Evolutionary conservation across 2,797 vertebrate genomes (phyloP).

Genomic region (Vultur gryphus): DNA sequence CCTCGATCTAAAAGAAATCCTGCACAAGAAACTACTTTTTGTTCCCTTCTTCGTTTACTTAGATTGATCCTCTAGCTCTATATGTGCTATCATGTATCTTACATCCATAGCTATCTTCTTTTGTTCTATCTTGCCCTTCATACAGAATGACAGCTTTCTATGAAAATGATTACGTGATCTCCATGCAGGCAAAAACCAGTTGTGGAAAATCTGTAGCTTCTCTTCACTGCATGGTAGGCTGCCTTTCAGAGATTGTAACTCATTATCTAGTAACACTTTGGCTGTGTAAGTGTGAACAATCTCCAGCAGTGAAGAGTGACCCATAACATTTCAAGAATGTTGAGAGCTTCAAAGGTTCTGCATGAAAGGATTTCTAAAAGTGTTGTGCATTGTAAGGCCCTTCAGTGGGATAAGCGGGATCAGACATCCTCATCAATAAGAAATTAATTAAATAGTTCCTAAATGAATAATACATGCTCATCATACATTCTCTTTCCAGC

Average conservation of each 20-base stretch:
- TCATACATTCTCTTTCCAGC: slow-evolving; percentile 16
- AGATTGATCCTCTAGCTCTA: neutral
- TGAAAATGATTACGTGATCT: neutral
- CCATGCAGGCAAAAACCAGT: neutral
- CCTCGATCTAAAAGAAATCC: neutral
- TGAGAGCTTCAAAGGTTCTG: neutral
- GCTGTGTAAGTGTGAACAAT: neutral
- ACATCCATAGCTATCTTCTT: neutral
- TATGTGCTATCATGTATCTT: neutral
- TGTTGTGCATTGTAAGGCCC: neutral
- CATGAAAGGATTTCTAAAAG: neutral
- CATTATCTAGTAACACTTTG: neutral
- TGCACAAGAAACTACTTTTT: neutral
- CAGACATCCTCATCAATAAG: slow-evolving; percentile 39
- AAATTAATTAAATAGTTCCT: slow-evolving; percentile 46
- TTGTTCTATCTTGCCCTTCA: neutral
- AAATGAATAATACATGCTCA: slow-evolving; percentile 38
- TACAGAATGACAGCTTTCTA: neutral
- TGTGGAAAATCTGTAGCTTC: neutral
- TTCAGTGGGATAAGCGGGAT: slow-evolving; percentile 23
- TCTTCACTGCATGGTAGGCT: neutral
- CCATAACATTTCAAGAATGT: neutral
- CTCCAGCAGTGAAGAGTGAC: neutral
- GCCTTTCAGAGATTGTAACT: neutral
- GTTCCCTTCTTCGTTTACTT: neutral